Conservation (phyloP, 2,888 invertebrate genomes). For the Aspidiotus rigidus region DNA sequence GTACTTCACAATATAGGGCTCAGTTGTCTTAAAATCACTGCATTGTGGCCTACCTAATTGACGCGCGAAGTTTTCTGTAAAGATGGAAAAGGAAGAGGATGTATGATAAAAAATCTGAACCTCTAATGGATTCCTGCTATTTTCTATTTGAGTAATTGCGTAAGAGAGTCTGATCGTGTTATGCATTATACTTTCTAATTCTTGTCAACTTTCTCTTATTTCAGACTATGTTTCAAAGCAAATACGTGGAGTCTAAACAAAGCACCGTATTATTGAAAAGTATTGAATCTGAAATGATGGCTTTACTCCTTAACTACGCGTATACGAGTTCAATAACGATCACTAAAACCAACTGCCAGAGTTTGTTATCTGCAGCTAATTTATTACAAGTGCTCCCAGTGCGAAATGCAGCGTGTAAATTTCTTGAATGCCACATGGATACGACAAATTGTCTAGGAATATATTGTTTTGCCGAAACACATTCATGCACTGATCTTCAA, state of each 20-base stretch:
- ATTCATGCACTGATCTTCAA: constrained; percentile 45
- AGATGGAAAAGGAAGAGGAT: too few relatives aligned
- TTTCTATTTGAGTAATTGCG: too few relatives aligned
- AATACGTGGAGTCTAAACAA: constrained; percentile 45
- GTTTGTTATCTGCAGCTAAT: constrained; percentile 45
- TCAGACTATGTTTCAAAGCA: constrained; percentile 45
- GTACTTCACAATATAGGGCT: too few relatives aligned
- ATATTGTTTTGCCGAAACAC: constrained; percentile 47
- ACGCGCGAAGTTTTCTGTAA: too few relatives aligned
- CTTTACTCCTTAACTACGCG: constrained; percentile 44
- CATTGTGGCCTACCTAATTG: too few relatives aligned
- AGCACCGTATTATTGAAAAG: constrained; percentile 44
- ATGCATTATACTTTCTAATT: not conserved
- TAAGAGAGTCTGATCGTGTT: too few relatives aligned
- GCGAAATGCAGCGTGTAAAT: constrained; percentile 44
- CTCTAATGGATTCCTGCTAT: too few relatives aligned
- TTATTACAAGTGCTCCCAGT: constrained; percentile 44
- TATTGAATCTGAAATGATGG: constrained; percentile 44
- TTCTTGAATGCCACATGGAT: constrained; percentile 45
- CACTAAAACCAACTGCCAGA: constrained; percentile 45
- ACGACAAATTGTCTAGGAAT: constrained; percentile 47
- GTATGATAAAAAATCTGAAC: too few relatives aligned
- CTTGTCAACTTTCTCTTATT: not conserved
- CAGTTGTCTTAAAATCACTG: too few relatives aligned
- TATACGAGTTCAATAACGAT: constrained; percentile 44